A percentile compares a stretch with the other conserved stretches of the same genome.
Evolutionary conservation across 2,797 vertebrate genomes (phyloP).

Genomic region (Parauchenoglanis punctatus): DNA sequence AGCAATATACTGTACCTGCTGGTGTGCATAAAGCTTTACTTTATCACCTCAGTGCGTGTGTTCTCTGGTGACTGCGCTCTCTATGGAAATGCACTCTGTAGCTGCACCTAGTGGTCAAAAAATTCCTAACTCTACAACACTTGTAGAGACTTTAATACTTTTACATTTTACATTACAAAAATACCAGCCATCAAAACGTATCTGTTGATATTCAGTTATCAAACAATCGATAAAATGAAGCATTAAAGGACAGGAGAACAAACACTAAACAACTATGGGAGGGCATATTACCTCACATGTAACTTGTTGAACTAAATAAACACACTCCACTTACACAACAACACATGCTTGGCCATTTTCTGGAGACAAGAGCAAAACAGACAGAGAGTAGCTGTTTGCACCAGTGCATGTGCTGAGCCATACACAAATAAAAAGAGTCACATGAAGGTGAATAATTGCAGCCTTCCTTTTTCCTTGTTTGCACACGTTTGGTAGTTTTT

Average conservation of each 20-base stretch:
- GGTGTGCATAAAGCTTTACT: constrained; percentile 20
- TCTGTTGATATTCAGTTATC: background rate
- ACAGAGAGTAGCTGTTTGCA: background rate
- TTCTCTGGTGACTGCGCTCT: background rate
- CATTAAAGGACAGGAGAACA: background rate
- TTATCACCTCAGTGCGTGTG: constrained; percentile 3
- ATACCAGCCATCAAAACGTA: background rate
- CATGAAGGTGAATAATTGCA: background rate
- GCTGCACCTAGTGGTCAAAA: constrained; percentile 44
- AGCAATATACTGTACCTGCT: constrained; percentile 30
- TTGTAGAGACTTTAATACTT: background rate
- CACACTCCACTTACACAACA: background rate
- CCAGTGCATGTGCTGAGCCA: background rate
- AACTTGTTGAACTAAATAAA: background rate
- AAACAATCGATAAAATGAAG: background rate
- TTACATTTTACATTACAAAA: background rate
- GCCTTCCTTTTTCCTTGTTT: background rate
- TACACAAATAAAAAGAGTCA: constrained; percentile 1
- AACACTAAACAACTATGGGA: background rate
- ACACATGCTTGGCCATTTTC: background rate
- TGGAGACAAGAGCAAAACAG: background rate
- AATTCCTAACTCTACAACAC: background rate
- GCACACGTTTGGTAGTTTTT: background rate
- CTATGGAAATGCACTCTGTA: constrained; percentile 27
- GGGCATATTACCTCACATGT: background rate